Evolutionary conservation across 1,140 invertebrate genomes (phyloP), one percentile per base, ranked within the genome.

Genomic region (Drosophila orosa): DNA sequence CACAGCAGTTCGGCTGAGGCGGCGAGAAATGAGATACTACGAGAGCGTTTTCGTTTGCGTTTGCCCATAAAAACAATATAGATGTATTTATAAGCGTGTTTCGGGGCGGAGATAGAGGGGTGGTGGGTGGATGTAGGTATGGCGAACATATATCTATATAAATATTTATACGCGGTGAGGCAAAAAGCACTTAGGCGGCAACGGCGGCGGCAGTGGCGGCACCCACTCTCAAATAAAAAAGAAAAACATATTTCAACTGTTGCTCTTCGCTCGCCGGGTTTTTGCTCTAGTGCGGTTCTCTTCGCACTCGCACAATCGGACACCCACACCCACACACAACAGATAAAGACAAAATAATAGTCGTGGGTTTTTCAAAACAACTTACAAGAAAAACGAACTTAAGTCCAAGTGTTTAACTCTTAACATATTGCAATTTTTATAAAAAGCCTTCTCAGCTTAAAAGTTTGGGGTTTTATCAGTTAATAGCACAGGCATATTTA

Each of bases 11-110:
- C 42, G 65, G 66, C 66, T 65, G 66, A 31, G 48, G 57, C 45
- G 50, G 55, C 78, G 52, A 81, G 74, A 86, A 86, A 87, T 87
- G 83, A 86, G 83, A 86, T 86, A 86, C 82, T 86, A 87, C 65
- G 48, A 74, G 47, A 74, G 56, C 56, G 59, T 62, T 47, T 42
- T 40, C 33, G 54, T 65, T 29, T 78, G 65, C 66, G 65, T 80
- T 84, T 81, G 66, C 75, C 78, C 82, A 86, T 86, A 87, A 86
- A 87, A 86, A 80, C 67, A 65, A 85, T 63, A 81, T 78, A 78
- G 59, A 81, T 74, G 54, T 68, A 55, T 61, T 73, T 79, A 47
- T 74, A 68, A 69, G 17, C 42, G 55, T 48, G 48, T 35, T 39
- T 71, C 25, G 27, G 31, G 27, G 31, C 6, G 19, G 19, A 8